A percentile compares a stretch with the other conserved stretches of the same genome.
Evolutionary conservation across 1,140 invertebrate genomes (phyloP).

Genomic region (Saxidomus purpurata): DNA sequence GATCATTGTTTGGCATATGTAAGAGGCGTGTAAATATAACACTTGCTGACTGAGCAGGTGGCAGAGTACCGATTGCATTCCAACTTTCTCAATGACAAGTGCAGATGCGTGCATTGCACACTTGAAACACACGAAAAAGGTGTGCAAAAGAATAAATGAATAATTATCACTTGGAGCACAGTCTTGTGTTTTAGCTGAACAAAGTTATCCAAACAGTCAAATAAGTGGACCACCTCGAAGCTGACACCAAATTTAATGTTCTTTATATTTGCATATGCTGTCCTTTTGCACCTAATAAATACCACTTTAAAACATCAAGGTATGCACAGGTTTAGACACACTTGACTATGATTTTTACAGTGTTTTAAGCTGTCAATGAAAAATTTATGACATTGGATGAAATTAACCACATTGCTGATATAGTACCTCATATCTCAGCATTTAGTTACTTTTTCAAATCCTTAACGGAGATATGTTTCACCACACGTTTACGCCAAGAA

Average conservation of each 20-base stretch:
- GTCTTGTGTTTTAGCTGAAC: conserved; percentile 23
- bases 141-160: neutral
- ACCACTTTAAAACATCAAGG: conserved; percentile 26
- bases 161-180: neutral
- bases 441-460: neutral
- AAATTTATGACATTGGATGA: conserved; percentile 46
- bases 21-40: neutral
- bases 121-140: neutral
- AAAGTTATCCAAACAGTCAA: neutral
- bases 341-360: conserved; percentile 39
- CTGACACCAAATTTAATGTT: neutral
- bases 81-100: neutral
- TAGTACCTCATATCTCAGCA: neutral
- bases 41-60: neutral
- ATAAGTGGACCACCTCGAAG: conserved; percentile 5
- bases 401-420: conserved; percentile 18
- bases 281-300: conserved; percentile 41
- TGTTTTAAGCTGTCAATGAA: neutral
- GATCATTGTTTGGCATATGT: too few relatives aligned
- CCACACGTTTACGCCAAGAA: neutral
- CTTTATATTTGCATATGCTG: conserved; percentile 17
- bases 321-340: neutral
- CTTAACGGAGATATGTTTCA: neutral
- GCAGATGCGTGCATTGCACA: neutral
- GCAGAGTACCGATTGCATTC: neutral